Conservation (phyloP, 2,888 invertebrate genomes). For the Pterostichus madidus region DNA sequence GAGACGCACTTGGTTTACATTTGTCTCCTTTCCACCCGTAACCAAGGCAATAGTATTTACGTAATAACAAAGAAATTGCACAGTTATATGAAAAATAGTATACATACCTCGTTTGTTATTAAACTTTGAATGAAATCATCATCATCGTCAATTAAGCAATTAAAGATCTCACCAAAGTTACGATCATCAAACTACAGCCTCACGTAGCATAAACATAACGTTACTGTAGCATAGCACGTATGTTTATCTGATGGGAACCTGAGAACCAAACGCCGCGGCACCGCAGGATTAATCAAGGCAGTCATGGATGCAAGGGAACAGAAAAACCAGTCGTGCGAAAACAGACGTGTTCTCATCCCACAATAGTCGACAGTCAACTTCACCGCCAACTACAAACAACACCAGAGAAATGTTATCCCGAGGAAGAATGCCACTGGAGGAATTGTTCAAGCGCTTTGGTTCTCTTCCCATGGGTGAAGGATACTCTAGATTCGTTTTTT, state of each 20-base stretch:
- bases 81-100: too few species aligned
- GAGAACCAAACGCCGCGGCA: conserved; percentile 22
- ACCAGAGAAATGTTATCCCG: conserved; percentile 5
- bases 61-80: too few species aligned
- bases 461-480: not conserved
- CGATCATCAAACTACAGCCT: not conserved
- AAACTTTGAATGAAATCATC: too few species aligned
- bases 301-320: conserved; percentile 22
- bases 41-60: too few species aligned
- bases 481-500: not conserved
- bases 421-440: not conserved
- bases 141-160: too few species aligned
- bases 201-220: conserved; percentile 12
- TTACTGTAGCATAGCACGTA: conserved; percentile 28
- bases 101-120: too few species aligned
- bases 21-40: too few species aligned
- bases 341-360: conserved; percentile 46
- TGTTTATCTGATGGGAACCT: conserved; percentile 59
- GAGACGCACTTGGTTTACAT: too few species aligned
- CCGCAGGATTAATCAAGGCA: conserved; percentile 40
- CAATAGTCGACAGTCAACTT: not conserved
- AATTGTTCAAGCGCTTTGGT: not conserved
- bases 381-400: not conserved
- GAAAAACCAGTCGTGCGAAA: conserved; percentile 62
- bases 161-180: too few species aligned